Base-by-base conservation (phyloP, 2,113 vertebrate genomes). In the Verasper variegatus region DNA sequence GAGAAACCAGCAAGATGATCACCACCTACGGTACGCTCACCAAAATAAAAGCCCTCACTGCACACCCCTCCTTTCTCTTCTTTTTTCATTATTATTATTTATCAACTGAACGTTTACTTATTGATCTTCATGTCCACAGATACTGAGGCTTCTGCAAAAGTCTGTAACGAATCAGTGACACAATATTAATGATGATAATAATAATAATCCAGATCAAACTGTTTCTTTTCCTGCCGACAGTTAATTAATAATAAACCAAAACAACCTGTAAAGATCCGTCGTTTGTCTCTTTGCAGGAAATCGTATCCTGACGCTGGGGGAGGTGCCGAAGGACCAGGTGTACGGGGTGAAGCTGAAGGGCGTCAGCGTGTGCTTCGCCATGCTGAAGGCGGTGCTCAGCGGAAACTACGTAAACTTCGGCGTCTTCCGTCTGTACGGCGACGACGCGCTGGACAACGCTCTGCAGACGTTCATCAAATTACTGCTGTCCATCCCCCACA, bases 1-100 rank as follows among this genome's bases (percentile, higher is more conserved):
- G 97, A 84, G 98, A 99, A 89, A 99, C 98, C 0, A 99, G 98
- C 93, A 99, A 99, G 93, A 99, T 99, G 97, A 99, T 99, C 86
- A 99, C 98, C 0, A 99, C 97, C 1, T 99, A 99, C n/a, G 98
- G 98, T 99, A 92, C 74, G 5, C 15, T 2, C 47, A 0, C 47
- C 47, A 51, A 51, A 51, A 51, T 51, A 51, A 15, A 51, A 51
- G 35, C 9, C 35, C 8, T 9, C 35, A 37, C 35, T 37, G 35
- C 35, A 8, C 35, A 37, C 24, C 24, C 24, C 24, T 24, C 24
- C 24, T 24, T 24, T 24, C 24, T 24, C 24, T 24, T 24, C 24
- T 24, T 2, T 24, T 24, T 24, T 24, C 24, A 24, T 24, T 24
- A 24, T 24, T 42, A 13, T 42, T 42, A 42, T 42, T 27, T 27